Conservation (phyloP, 1,140 invertebrate genomes). For the Helicoverpa armigera region DNA sequence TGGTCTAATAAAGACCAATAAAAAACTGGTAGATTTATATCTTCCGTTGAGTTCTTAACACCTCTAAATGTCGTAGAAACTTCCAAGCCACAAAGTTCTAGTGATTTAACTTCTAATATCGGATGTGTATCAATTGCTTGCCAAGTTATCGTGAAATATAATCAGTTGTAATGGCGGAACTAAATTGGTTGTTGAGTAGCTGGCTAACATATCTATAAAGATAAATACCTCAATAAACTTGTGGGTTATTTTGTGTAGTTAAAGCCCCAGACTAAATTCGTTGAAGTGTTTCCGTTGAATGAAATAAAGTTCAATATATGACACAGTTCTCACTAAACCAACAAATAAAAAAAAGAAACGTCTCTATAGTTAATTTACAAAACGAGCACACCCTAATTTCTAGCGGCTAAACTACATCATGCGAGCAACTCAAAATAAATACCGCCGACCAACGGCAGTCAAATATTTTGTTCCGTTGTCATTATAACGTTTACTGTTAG, state of each 20-base stretch:
- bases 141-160: conserved; percentile 36
- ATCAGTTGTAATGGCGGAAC: conserved; percentile 17
- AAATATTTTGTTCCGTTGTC: conserved; percentile 14
- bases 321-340: neutral
- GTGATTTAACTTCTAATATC: conserved; percentile 17
- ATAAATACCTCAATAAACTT: conserved; percentile 1
- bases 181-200: conserved; percentile 21
- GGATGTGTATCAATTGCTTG: conserved; percentile 35
- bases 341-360: neutral
- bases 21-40: conserved; percentile 33
- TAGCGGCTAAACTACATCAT: neutral
- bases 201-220: neutral
- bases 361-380: neutral
- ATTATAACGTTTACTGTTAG: conserved; percentile 34
- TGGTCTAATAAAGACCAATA: conserved; percentile 29
- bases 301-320: no score
- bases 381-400: neutral
- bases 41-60: conserved; percentile 36
- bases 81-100: neutral
- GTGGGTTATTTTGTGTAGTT: no score
- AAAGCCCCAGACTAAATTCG: no score
- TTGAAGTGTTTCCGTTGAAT: no score
- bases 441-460: neutral
- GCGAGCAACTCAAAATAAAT: conserved; percentile 6
- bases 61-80: conserved; percentile 17